Conservation (phyloP, 2,888 invertebrate genomes). For the Tetrapedia diversipes region DNA sequence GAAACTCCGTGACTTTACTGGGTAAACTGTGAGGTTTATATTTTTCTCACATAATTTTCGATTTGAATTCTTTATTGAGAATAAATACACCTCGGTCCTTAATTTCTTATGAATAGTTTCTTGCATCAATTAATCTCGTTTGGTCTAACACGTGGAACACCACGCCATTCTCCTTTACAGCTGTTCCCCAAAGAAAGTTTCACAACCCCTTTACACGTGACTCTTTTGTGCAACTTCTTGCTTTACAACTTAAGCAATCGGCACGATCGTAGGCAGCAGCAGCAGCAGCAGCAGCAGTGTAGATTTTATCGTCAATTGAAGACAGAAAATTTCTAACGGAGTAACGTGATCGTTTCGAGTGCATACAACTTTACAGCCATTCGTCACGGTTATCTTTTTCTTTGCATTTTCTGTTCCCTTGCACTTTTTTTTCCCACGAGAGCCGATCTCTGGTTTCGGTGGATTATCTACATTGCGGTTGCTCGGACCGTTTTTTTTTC, state of each 20-base stretch:
- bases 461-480: not conserved
- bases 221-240: slow-evolving; percentile 16
- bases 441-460: not conserved
- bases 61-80: no score
- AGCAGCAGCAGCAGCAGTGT: no score
- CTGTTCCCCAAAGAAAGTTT: slow-evolving; percentile 12
- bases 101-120: not conserved
- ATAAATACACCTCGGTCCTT: no score
- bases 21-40: no score
- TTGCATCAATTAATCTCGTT: not conserved
- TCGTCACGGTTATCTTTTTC: not conserved
- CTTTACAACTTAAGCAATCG: slow-evolving; percentile 14
- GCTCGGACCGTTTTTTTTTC: not conserved
- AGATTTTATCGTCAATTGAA: slow-evolving; percentile 6
- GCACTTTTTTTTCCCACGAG: not conserved
- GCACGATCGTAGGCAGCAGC: slow-evolving; percentile 9
- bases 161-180: not conserved
- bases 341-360: not conserved
- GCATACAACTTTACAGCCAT: not conserved
- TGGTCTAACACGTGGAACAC: not conserved
- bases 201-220: slow-evolving; percentile 18
- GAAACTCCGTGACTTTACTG: no score
- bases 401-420: not conserved
- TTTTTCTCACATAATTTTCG: no score
- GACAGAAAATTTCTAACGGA: slow-evolving; percentile 7